These are phyloP conservation scores for Dorcus hopei DNA, from an alignment of 2,888 invertebrate species.

Conservation along the genomic window DNA sequence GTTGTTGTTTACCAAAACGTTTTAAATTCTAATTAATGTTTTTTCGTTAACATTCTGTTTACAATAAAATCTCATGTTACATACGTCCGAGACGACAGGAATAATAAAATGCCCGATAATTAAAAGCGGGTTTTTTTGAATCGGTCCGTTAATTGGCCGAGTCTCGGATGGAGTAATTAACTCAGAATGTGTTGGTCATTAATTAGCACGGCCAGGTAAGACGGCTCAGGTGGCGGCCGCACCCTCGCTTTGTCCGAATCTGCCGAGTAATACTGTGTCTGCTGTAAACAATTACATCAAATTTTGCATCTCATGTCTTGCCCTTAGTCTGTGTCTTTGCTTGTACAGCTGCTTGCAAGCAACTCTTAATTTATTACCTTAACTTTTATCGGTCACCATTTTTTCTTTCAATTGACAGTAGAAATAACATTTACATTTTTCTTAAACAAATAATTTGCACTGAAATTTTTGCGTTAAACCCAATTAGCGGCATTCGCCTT, in stretches of 20 bases:
- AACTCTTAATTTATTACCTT: background rate
- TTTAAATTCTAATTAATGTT: conserved; percentile 12
- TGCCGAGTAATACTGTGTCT: conserved; percentile 32
- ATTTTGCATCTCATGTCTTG: conserved; percentile 30
- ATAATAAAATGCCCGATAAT: conserved; percentile 46
- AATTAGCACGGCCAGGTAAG: conserved; percentile 36
- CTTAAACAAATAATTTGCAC: no score
- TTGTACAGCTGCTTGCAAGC: background rate
- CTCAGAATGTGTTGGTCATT: conserved; percentile 44
- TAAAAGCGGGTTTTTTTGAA: conserved; percentile 43
- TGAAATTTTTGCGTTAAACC: no score
- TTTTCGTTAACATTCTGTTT: conserved; percentile 39
- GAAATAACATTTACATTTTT: no score
- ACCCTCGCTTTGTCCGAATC: conserved; percentile 31
- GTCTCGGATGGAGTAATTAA: conserved; percentile 43
- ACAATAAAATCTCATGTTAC: conserved; percentile 42
- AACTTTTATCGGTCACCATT: no score
- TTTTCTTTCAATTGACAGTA: no score
- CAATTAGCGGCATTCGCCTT: no score
- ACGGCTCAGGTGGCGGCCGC: conserved; percentile 20
- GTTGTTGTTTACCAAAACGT: conserved; percentile 21
- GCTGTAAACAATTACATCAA: conserved; percentile 31
- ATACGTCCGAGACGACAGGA: conserved; percentile 28
- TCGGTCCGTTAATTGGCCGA: conserved; percentile 46
- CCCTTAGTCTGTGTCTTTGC: conserved; percentile 2